These are phyloP conservation scores for Hippasteria phrygiana DNA, from an alignment of 53 echinoderm and acorn worm genomes.

Conservation along the genomic window DNA sequence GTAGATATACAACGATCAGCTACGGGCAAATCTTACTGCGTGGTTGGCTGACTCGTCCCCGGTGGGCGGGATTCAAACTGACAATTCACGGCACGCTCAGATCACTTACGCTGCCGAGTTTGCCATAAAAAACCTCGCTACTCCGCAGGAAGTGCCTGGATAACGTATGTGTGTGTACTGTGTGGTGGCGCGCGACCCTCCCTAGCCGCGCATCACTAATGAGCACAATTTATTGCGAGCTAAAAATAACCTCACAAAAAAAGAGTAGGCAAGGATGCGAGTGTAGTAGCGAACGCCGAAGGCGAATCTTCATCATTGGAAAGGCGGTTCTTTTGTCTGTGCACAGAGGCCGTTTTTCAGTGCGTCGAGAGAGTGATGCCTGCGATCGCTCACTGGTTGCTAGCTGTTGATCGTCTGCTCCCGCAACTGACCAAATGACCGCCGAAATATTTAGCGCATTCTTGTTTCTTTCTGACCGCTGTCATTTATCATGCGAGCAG, in stretches of 20 bases:
- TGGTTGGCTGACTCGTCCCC: slow-evolving; percentile 40
- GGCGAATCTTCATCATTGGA: not conserved
- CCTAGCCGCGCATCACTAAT: slow-evolving; percentile 43
- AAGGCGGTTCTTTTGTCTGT: slow-evolving; percentile 37
- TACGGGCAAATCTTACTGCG: not conserved
- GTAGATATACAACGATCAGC: not conserved
- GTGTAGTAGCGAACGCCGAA: slow-evolving; percentile 8
- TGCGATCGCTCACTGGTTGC: slow-evolving; percentile 58
- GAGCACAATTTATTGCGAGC: slow-evolving; percentile 50
- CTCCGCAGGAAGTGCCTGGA: slow-evolving; percentile 45
- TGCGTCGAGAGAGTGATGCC: not conserved
- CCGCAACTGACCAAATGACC: slow-evolving; percentile 38
- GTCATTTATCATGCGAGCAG: slow-evolving; percentile 29
- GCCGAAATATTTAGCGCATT: slow-evolving; percentile 62
- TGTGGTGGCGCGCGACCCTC: not conserved
- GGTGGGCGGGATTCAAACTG: slow-evolving; percentile 59
- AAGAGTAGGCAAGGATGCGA: not conserved
- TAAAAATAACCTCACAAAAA: slow-evolving; percentile 44
- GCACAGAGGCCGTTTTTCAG: not conserved
- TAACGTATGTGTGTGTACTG: not conserved
- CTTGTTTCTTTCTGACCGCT: slow-evolving; percentile 21
- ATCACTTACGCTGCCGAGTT: slow-evolving; percentile 49
- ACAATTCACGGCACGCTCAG: slow-evolving; percentile 35
- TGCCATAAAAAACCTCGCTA: not conserved
- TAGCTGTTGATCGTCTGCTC: slow-evolving; percentile 37